A percentile compares a stretch with the other conserved stretches of the same genome.
phyloP scores from a whole-genome alignment of 2,888 invertebrate genomes.

The Galeopsomyia nigrocyanea region DNA sequence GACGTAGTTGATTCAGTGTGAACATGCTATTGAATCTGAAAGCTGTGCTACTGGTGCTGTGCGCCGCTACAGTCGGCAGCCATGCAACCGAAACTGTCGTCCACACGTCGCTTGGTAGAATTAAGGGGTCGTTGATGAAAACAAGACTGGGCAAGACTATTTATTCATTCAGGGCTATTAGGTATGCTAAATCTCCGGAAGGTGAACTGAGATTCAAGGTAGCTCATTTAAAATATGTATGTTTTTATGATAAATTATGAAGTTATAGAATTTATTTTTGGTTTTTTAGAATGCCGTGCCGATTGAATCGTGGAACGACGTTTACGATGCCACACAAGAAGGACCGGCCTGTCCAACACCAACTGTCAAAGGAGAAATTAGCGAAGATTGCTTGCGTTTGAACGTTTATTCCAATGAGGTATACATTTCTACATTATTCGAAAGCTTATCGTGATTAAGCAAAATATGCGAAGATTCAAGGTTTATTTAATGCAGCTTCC shows the following conservation, averaged over 20 bases:
- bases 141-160: conserved; percentile 54
- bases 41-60: no score
- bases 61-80: background rate
- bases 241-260: background rate
- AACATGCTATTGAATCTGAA: background rate
- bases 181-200: conserved; percentile 51
- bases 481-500: conserved; percentile 19
- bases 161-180: conserved; percentile 55
- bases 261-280: no score
- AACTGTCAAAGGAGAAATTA: conserved; percentile 8
- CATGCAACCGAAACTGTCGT: background rate
- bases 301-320: conserved; percentile 70
- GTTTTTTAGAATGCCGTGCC: conserved; percentile 69
- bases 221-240: no score
- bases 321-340: conserved; percentile 73
- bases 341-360: conserved; percentile 73
- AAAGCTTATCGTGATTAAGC: no score
- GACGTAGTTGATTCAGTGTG: no score
- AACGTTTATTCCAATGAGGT: conserved; percentile 75
- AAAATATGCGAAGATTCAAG: background rate
- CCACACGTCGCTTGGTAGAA: conserved; percentile 7
- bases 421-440: conserved; percentile 5
- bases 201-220: conserved; percentile 35
- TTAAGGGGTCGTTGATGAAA: conserved; percentile 44
- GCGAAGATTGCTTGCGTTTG: conserved; percentile 76